A percentile compares a stretch with the other conserved stretches of the same genome.
These are phyloP conservation scores for Diacarnus erythraeanus DNA, from an alignment of 37 sponge, comb jelly and placozoan species.

Conservation along the genomic window DNA sequence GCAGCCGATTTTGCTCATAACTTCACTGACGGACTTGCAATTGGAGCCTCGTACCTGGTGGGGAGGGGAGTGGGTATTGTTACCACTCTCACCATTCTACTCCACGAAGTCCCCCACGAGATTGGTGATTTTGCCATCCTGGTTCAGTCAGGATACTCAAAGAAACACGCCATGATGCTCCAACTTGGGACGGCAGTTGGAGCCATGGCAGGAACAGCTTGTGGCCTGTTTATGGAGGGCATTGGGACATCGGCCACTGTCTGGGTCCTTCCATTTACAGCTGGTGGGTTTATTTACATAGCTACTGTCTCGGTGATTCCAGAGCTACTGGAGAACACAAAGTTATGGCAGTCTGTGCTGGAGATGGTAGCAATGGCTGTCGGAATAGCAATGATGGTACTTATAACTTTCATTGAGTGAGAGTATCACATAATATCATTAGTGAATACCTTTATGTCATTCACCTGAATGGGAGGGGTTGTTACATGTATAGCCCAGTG, in stretches of 20 bases:
- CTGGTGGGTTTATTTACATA: conserved; percentile 98
- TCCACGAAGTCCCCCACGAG: conserved; percentile 98
- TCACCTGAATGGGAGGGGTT: no score
- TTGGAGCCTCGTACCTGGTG: conserved; percentile 89
- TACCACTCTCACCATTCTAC: conserved; percentile 90
- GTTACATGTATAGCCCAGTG: no score
- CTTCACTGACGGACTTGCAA: conserved; percentile 96
- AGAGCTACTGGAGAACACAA: conserved; percentile 78
- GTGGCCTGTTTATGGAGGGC: conserved; percentile 80
- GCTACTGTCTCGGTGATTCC: conserved; percentile 92
- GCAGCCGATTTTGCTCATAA: conserved; percentile 96
- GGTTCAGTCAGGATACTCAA: conserved; percentile 89
- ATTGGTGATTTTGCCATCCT: conserved; percentile 99
- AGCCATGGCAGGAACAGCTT: conserved; percentile 81
- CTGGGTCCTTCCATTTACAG: conserved; percentile 96
- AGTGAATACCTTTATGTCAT: background rate
- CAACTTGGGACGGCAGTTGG: conserved; percentile 93
- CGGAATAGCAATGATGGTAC: conserved; percentile 89
- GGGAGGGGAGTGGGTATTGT: conserved; percentile 78
- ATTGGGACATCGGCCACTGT: conserved; percentile 38
- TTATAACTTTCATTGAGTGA: conserved; percentile 78
- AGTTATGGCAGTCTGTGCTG: conserved; percentile 67
- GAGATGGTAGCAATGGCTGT: conserved; percentile 79
- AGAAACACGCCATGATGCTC: conserved; percentile 86
- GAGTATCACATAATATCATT: background rate